Evolutionary conservation across 1,140 invertebrate species (phyloP), one percentile per base, ranked within the genome.

Genomic region (Drosophila mauritiana): DNA sequence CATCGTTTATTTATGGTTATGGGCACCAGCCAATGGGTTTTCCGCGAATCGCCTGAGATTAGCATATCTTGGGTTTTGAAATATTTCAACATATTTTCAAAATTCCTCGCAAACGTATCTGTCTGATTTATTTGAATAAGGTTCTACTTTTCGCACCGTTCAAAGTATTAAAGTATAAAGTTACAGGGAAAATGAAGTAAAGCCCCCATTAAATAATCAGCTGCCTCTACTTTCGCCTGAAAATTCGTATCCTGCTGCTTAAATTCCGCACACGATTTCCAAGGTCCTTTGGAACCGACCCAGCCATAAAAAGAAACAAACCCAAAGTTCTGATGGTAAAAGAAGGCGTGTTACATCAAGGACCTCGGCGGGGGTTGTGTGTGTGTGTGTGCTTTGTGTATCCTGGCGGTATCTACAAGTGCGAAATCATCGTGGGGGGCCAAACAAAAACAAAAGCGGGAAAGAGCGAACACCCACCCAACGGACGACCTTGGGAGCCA

Each of bases 351-450:
- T 42, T 70, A n/a, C 56, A 68, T 69, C 34, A 57, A n/a, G 25
- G 49, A 52, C 49, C 31, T 34, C 49, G n/a, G 15, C 15, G 15
- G 39, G 10, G 51, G 37, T 42, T 25, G 25, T 15, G 37, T 22
- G 52, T 52, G 20, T 39, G n/a, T 51, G 49, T 13, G 36, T 11
- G 11, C 11, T 34, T 10, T 46, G 25, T 56, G 17, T 17, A 10
- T 52, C 27, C 36, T 48, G 68, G 45, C 49, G 64, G 43, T 45
- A 70, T 70, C 73, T 67, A 72, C 73, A 73, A 88, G 63, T 79
- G 80, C 89, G 83, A 88, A 83, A 83, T 89, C 84, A 86, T 83
- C 83, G 20, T 49, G 68, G 68, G 76, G 56, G 76, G 49, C 48
- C 40, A 67, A 52, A 59, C 20, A 52, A 45, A 11, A 27, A 17